Conservation (phyloP, 2,888 invertebrate genomes). For the Thelaira solivaga region DNA sequence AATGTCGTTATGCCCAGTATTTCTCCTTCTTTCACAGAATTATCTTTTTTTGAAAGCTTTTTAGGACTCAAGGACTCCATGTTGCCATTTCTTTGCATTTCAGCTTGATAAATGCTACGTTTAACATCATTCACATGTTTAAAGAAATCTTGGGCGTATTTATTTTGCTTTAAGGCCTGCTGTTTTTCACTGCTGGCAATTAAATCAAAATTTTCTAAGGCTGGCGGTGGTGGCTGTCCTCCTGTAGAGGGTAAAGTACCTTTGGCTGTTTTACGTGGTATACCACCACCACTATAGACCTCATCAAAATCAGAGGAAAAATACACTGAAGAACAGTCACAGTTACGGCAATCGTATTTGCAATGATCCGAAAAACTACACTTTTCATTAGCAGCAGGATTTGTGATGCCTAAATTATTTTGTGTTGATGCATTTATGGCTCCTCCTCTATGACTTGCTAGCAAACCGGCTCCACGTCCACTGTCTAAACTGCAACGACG, state of each 20-base stretch:
- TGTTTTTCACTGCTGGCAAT: slow-evolving; percentile 63
- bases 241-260: slow-evolving; percentile 70
- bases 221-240: slow-evolving; percentile 44
- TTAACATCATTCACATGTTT: slow-evolving; percentile 77
- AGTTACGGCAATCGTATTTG: slow-evolving; percentile 75
- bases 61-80: slow-evolving; percentile 48
- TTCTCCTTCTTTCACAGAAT: slow-evolving; percentile 30
- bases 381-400: slow-evolving; percentile 68
- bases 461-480: slow-evolving; percentile 44
- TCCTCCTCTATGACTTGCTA: slow-evolving; percentile 32
- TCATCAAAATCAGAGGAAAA: slow-evolving; percentile 77
- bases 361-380: slow-evolving; percentile 77
- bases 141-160: slow-evolving; percentile 77
- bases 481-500: slow-evolving; percentile 75
- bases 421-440: slow-evolving; percentile 11
- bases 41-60: slow-evolving; percentile 51
- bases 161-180: slow-evolving; percentile 74
- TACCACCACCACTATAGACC: slow-evolving; percentile 71
- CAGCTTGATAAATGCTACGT: slow-evolving; percentile 76
- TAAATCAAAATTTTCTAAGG: slow-evolving; percentile 46
- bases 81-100: slow-evolving; percentile 72
- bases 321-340: slow-evolving; percentile 77
- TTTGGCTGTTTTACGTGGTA: slow-evolving; percentile 72
- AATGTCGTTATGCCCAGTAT: slow-evolving; percentile 66
- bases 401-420: slow-evolving; percentile 53